Evolutionary conservation across 2,888 invertebrate genomes (phyloP), one percentile per base, ranked within the genome.

Genomic region (Mactromeris polynyma): DNA sequence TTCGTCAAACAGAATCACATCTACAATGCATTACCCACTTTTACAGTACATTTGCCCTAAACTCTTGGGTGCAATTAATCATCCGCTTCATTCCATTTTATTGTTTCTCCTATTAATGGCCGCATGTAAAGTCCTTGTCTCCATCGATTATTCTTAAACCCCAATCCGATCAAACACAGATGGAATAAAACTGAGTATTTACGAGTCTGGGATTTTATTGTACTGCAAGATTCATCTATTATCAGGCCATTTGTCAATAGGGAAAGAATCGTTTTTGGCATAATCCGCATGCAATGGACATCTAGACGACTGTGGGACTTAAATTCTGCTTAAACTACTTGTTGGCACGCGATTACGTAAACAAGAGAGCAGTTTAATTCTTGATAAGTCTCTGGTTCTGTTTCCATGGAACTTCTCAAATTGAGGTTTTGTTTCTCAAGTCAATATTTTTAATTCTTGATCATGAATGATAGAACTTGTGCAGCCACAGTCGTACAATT

Each of bases 211-310:
- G 11, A 64, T 64, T 64, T n/a, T 26, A 64, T 64, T 64, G n/a
- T 64, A 64, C n/a, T 26, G 26, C 26, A n/a, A 64, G 26, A n/a
- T 64, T 64, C 58, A n/a, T 26, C 26, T 26, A 26, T 64, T 64
- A 64, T 64, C n/a, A 26, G 58, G 58, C 26, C n/a, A 64, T 64
- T 64, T 64, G 26, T 64, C 58, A 64, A 64, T 64, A 64, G n/a
- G 58, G n/a, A 64, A n/a, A 3, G 58, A 64, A 64, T 64, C 26
- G 58, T 64, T 64, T 64, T 26, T 64, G 58, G 58, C 26, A 64
- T 64, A 64, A 64, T 64, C 58, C 58, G 26, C 58, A 64, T 64
- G 58, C 58, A 64, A 26, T n/a, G 58, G 58, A 26, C 58, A 26
- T 64, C 21, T 26, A 26, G 58, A 64, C 58, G 58, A 64, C 58